Evolutionary conservation across 2,888 invertebrate species (phyloP).

Genomic region (Branchellion lobata): DNA sequence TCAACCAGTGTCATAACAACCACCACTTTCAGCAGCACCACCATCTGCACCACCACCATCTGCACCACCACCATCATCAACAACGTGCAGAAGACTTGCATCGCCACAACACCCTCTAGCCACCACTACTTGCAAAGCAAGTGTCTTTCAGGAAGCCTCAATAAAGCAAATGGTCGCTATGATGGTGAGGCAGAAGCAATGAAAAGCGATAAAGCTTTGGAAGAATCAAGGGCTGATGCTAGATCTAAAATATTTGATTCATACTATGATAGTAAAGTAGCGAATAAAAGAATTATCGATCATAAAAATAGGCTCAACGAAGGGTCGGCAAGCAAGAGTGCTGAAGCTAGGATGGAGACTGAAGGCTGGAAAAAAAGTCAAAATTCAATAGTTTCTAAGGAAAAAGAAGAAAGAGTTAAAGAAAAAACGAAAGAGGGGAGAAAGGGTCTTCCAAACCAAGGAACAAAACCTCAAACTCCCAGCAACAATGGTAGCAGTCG

Average conservation of each 20-base stretch:
- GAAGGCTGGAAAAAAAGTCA: not conserved
- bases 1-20: not conserved
- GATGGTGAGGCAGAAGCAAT: not conserved
- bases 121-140: not conserved
- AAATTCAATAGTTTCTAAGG: not conserved
- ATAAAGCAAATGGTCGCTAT: slow-evolving; percentile 2
- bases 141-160: not conserved
- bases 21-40: not conserved
- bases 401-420: slow-evolving; percentile 14
- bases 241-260: slow-evolving; percentile 12
- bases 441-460: too few species aligned
- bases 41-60: not conserved
- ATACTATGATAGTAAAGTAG: not conserved
- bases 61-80: not conserved
- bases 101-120: too few species aligned
- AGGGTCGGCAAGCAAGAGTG: not conserved
- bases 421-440: not conserved
- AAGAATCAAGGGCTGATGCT: not conserved
- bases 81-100: too few species aligned
- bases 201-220: not conserved
- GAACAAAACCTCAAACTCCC: too few species aligned
- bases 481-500: not conserved
- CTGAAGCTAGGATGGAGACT: not conserved
- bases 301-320: not conserved
- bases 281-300: not conserved